These are phyloP conservation scores for Conomelus anceps DNA, from an alignment of 2,888 invertebrate species.

Conservation along the genomic window DNA sequence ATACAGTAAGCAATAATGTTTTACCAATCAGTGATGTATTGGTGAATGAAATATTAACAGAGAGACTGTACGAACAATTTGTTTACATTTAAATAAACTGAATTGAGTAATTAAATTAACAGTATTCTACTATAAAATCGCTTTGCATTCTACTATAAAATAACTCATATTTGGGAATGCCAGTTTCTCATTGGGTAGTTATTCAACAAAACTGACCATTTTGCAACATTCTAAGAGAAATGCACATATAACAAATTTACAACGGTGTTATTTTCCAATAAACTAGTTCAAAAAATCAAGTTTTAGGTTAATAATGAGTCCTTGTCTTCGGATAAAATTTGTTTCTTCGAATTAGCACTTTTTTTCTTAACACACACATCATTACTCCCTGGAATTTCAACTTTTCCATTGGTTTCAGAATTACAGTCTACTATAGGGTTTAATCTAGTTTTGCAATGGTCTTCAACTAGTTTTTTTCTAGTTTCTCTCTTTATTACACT, in stretches of 20 bases:
- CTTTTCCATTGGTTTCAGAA: background rate
- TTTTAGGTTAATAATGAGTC: background rate
- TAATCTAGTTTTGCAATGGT: background rate
- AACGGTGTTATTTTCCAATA: too few species aligned
- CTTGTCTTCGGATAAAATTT: background rate
- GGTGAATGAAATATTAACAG: background rate
- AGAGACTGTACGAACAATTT: background rate
- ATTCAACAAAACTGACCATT: background rate
- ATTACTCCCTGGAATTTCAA: background rate
- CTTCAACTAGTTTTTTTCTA: background rate
- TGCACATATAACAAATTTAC: background rate
- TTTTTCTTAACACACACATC: background rate
- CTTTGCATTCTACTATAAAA: background rate
- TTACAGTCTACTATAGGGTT: background rate
- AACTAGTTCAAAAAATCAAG: background rate
- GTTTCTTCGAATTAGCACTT: background rate
- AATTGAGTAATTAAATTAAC: background rate
- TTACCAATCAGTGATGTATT: background rate
- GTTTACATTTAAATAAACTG: background rate
- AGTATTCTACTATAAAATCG: too few species aligned
- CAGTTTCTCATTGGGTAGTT: background rate
- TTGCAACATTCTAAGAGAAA: background rate
- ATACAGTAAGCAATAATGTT: too few species aligned
- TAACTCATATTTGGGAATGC: background rate
- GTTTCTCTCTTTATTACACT: background rate